Base-by-base conservation (phyloP, 2,113 vertebrate species). In the Oceanodroma tethys region DNA sequence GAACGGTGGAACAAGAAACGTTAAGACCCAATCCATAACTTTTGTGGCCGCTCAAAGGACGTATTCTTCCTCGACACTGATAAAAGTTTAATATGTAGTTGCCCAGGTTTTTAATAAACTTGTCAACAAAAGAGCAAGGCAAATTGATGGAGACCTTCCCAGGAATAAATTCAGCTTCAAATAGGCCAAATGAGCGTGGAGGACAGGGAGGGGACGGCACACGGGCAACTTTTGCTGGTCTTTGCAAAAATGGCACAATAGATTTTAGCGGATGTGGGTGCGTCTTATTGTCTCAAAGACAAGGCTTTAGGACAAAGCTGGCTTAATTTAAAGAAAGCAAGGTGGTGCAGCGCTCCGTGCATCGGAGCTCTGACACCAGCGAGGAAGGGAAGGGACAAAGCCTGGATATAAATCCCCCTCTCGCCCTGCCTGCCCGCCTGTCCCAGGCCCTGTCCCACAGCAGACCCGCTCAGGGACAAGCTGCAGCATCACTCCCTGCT, bases 31-130 rank as follows among this genome's bases (percentile, higher is more conserved):
- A 95, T 90, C 97, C 68, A 81, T 96, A 97, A 98, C 97, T 97
- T 97, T 59, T 95, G 96, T 91, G 78, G 96, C 95, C 9, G 38
- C 76, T 97, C 80, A 89, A 95, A 97, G 89, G 88, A 95, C 13
- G 48, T 91, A 90, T 95, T 98, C 88, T 96, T 97, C 97, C 96
- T 95, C 96, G 93, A 95, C 78, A 82, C 97, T 97, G 97, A 98
- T 98, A 97, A 98, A 98, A 98, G 93, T 98, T 97, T 97, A 98
- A 97, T 95, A 96, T 73, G 75, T 93, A 97, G 91, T 97, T 97
- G 97, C 86, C 92, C 7, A n/a, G 89, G 93, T 96, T 98, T 98
- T 99, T 98, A 98, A 99, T 98, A 98, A 98, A 98, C 97, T 97
- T 98, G 98, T 98, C 99, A 98, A 95, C 98, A 96, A 96, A 96